Conservation (phyloP, 2,888 invertebrate species). For the Harpagoxenus sublaevis region DNA sequence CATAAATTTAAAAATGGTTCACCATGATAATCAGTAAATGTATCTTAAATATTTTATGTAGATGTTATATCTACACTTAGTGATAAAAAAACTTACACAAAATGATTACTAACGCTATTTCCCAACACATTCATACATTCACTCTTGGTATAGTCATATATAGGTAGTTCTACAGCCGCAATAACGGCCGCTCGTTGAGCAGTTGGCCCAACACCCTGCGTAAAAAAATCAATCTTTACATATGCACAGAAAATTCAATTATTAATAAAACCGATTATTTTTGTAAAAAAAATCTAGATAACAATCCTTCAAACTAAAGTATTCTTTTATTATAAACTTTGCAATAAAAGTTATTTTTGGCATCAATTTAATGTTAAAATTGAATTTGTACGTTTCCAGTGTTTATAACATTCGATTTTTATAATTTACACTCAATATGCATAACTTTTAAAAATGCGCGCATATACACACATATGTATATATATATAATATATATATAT, state of each 20-base stretch:
- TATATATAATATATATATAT: no score
- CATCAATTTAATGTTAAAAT: neutral
- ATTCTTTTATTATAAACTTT: neutral
- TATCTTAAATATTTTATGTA: constrained; percentile 2
- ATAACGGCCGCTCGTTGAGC: constrained; percentile 97
- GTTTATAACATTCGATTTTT: neutral
- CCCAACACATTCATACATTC: constrained; percentile 90
- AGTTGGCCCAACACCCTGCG: constrained; percentile 95
- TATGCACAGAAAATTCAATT: constrained; percentile 24
- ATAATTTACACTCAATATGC: neutral
- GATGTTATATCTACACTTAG: constrained; percentile 3
- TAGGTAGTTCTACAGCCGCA: constrained; percentile 97
- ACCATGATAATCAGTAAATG: neutral
- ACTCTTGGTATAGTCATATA: constrained; percentile 96
- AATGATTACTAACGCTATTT: constrained; percentile 94
- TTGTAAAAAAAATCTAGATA: neutral
- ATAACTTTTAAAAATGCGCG: neutral
- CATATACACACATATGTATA: no score
- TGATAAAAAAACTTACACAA: constrained; percentile 89
- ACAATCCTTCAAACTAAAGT: neutral
- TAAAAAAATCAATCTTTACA: constrained; percentile 43
- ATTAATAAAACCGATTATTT: neutral
- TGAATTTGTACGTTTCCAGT: neutral
- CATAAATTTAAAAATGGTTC: constrained; percentile 5
- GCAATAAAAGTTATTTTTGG: neutral